Conservation (phyloP, 2,113 vertebrate species). For the Terrapene triunguis region DNA sequence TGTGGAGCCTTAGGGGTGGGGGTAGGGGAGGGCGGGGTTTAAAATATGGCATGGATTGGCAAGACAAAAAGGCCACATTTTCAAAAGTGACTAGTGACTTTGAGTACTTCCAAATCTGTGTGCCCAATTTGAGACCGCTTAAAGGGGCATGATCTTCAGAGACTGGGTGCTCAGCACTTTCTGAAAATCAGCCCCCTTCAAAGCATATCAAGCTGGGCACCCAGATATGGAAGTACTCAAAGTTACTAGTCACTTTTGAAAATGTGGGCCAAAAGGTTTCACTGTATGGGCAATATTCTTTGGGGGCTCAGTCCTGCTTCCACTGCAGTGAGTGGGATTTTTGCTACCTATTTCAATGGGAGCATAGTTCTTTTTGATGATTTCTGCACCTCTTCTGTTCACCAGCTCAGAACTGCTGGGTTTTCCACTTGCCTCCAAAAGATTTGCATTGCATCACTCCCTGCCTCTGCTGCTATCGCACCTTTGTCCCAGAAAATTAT, state of each 20-base stretch:
- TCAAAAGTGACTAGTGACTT: not conserved
- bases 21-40: not conserved
- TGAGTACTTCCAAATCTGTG: not conserved
- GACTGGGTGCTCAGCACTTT: not conserved
- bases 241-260: conserved; percentile 5
- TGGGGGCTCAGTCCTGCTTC: not conserved
- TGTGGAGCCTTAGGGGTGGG: not conserved
- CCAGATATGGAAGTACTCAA: not conserved
- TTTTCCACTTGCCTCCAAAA: not conserved
- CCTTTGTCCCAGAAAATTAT: not conserved
- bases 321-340: not conserved
- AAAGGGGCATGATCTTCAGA: not conserved
- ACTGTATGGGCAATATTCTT: not conserved
- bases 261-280: not conserved
- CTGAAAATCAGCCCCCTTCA: not conserved
- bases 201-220: not conserved
- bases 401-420: not conserved
- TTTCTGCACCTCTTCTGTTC: not conserved
- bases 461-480: not conserved
- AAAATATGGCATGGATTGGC: not conserved
- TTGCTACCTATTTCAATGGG: not conserved
- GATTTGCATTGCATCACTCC: not conserved
- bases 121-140: not conserved
- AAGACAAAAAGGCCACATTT: not conserved
- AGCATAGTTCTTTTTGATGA: not conserved